Evolutionary conservation across 2,797 vertebrate species (phyloP), one percentile per base, ranked within the genome.

Genomic region (Eospalax fontanierii): DNA sequence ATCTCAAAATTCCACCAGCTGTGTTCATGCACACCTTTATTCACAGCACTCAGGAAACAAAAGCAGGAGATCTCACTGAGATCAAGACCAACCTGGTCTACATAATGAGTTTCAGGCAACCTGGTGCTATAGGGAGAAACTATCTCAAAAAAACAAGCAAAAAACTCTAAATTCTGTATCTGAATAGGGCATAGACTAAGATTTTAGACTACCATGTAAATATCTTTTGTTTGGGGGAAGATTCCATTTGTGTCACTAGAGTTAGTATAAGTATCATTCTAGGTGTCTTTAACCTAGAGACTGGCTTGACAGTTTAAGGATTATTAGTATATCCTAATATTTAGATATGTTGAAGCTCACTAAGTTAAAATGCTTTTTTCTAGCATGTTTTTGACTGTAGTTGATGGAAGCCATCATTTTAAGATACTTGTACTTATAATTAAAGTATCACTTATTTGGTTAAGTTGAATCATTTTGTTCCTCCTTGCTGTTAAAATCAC

Each of bases 401-500:
- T 50, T 87, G 16, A 76, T 50, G 9, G 78, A 92, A 38, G 4
- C 19, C 11, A 46, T n/a, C 2, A 74, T 63, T 74, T 84, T 79
- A 79, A 82, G 57, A 40, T 14, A 43, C 40, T 76, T 87, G 22
- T 87, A 12, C 10, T 95, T 92, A 71, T 46, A 83, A 93, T 84
- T 91, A 86, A 43, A 93, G 43, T 46, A 33, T 43, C 33, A 21
- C 61, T 73, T 54, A 66, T 19, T 33, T 82, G 73, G 21, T 14
- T 74, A 18, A 4, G 21, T 87, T 90, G 71, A 85, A 87, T 80
- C 68, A 35, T 93, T 30, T 78, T 89, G 30, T 61, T 8, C 59
- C 24, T 89, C 57, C 57, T 93, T 30, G 28, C 19, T 65, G 50
- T 89, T 57, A 63, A 26, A 79, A 73, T 9, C 66, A 68, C 19